A percentile compares a stretch with the other conserved stretches of the same genome.
These are phyloP conservation scores for Nasua narica DNA, from an alignment of 2,797 vertebrate species.

Conservation along the genomic window DNA sequence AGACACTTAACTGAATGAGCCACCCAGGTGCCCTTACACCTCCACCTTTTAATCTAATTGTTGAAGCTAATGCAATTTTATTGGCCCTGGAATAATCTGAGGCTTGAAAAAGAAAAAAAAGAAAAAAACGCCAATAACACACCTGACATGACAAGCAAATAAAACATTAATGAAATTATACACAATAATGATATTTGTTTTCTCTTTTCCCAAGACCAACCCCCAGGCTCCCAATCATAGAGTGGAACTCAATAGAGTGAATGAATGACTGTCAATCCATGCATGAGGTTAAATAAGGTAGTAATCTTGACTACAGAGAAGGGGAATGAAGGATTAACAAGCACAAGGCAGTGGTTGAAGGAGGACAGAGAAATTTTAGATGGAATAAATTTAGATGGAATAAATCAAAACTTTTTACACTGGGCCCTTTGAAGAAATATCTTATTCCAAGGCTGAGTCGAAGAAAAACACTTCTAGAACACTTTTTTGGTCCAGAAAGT, in stretches of 20 bases:
- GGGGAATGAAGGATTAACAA: not conserved
- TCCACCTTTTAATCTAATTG: not conserved
- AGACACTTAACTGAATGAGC: not conserved
- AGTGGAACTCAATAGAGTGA: not conserved
- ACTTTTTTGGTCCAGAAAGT: not conserved
- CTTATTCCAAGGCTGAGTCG: not conserved
- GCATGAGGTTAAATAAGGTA: not conserved
- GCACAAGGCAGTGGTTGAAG: not conserved
- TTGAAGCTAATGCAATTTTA: slow-evolving; percentile 8
- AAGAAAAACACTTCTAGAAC: not conserved
- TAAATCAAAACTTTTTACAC: not conserved
- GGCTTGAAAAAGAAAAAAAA: not conserved
- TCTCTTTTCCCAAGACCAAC: not conserved
- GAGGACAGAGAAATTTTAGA: not conserved
- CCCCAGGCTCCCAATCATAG: not conserved
- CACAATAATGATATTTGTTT: not conserved
- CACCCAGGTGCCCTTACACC: not conserved
- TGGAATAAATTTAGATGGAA: not conserved
- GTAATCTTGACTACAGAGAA: not conserved
- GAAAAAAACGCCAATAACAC: not conserved
- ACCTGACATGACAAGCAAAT: not conserved
- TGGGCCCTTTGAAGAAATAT: not conserved
- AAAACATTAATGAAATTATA: slow-evolving; percentile 30
- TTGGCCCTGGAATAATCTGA: not conserved
- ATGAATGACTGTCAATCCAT: not conserved